Evolutionary conservation across 92 coral and sea anemone species (phyloP).

Genomic region (Scolanthus callimorphus): DNA sequence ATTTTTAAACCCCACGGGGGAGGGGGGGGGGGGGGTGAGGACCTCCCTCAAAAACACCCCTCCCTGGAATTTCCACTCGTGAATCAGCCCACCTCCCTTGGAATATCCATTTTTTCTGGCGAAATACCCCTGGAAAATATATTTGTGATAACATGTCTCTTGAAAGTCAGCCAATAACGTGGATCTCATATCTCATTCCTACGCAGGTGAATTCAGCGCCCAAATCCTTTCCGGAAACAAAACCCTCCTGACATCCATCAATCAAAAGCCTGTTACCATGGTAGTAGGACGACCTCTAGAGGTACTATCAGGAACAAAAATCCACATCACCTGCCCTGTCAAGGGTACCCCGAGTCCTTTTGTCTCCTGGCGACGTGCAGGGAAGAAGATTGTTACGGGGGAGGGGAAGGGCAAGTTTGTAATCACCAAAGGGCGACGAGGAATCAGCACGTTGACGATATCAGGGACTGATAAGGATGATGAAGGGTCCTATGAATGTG

Average conservation of each 20-base stretch:
- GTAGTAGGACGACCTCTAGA: constrained; percentile 48
- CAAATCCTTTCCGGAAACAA: constrained; percentile 47
- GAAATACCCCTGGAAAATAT: too few species aligned
- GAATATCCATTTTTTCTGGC: too few species aligned
- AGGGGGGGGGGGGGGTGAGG: too few species aligned
- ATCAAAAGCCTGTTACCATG: constrained; percentile 28
- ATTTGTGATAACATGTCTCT: too few species aligned
- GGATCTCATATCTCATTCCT: background rate
- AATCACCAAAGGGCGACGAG: constrained; percentile 3
- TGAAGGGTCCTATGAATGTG: constrained; percentile 62
- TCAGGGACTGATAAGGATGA: constrained; percentile 32
- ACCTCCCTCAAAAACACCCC: too few species aligned
- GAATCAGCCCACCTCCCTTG: too few species aligned
- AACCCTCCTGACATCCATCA: constrained; percentile 37
- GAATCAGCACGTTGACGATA: constrained; percentile 37
- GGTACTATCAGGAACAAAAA: constrained; percentile 62
- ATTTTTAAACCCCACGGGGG: too few species aligned
- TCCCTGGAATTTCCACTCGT: too few species aligned
- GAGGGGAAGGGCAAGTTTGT: constrained; percentile 35
- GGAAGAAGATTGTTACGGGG: constrained; percentile 35
- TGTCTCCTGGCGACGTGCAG: constrained; percentile 59
- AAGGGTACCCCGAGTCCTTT: constrained; percentile 70
- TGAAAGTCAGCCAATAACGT: too few species aligned
- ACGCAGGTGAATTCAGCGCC: constrained; percentile 68
- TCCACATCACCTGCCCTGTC: constrained; percentile 53